Conservation (phyloP, 2,888 invertebrate genomes). For the Myopa testacea region DNA sequence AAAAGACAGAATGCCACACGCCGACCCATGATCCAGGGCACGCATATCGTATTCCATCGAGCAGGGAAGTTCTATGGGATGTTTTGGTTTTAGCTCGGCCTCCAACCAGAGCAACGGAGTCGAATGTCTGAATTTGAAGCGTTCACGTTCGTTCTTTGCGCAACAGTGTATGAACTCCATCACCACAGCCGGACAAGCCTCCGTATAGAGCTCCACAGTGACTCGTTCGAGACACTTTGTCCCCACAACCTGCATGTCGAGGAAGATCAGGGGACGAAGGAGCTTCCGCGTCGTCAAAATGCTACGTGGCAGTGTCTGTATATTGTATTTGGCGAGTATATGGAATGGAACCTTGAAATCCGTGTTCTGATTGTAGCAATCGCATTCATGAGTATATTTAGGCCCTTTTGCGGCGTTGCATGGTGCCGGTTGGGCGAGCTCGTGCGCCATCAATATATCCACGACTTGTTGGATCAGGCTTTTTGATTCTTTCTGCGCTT, state of each 20-base stretch:
- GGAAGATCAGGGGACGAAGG: conserved; percentile 54
- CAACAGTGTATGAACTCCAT: conserved; percentile 54
- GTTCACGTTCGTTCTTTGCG: conserved; percentile 32
- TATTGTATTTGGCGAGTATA: conserved; percentile 46
- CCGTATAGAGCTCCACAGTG: conserved; percentile 55
- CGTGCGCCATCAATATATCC: neutral
- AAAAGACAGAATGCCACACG: conserved; percentile 49
- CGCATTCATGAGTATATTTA: no score
- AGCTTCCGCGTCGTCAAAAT: conserved; percentile 35
- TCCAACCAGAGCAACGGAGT: conserved; percentile 58
- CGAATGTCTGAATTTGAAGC: conserved; percentile 49
- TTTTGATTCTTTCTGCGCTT: neutral
- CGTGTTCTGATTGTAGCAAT: neutral
- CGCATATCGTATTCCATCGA: conserved; percentile 52
- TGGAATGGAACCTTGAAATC: conserved; percentile 37
- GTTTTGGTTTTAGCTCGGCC: conserved; percentile 44
- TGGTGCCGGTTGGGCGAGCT: neutral
- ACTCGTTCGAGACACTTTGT: conserved; percentile 52
- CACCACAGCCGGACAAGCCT: conserved; percentile 57
- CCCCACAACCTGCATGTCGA: conserved; percentile 53
- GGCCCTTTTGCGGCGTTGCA: neutral
- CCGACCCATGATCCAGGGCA: conserved; percentile 47
- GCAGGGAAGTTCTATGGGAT: conserved; percentile 2
- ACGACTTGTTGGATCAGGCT: neutral
- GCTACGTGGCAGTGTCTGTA: conserved; percentile 43